Conservation (phyloP, 2,113 vertebrate species). For the Sinocyclocheilus rhinocerous region DNA sequence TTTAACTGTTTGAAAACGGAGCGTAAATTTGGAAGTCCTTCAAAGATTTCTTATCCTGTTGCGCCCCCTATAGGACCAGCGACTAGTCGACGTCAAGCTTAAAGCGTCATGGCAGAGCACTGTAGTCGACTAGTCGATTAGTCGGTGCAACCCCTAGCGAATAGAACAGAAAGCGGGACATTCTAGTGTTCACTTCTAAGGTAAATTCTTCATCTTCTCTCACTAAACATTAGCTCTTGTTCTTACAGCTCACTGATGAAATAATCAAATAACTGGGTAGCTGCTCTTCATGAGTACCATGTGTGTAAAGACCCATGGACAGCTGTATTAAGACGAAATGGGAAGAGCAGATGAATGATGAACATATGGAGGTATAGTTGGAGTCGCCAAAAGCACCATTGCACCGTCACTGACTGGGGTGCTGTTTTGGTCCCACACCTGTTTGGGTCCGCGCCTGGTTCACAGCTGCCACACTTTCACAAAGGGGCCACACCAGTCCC, state of each 20-base stretch:
- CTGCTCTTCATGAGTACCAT: background rate
- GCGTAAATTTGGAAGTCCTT: too few species aligned
- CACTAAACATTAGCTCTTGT: background rate
- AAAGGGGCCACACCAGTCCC: constrained; percentile 6
- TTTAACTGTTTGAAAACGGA: too few species aligned
- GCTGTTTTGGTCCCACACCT: constrained; percentile 44
- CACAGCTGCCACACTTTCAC: constrained; percentile 32
- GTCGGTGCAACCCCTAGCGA: background rate
- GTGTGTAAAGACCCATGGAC: background rate
- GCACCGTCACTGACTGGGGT: constrained; percentile 18
- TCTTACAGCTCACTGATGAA: background rate
- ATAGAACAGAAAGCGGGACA: background rate
- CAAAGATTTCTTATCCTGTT: too few species aligned
- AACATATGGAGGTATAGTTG: constrained; percentile 15
- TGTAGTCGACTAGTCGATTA: too few species aligned
- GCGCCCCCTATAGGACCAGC: too few species aligned
- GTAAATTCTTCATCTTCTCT: background rate
- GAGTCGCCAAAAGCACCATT: background rate
- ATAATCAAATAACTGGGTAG: background rate
- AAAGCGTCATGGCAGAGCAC: too few species aligned
- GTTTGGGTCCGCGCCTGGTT: constrained; percentile 18
- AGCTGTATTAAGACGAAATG: background rate
- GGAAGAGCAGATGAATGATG: background rate
- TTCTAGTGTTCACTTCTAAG: background rate
- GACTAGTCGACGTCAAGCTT: too few species aligned